Evolutionary conservation across 2,888 invertebrate genomes (phyloP).

Genomic region (Atethmia centrago): DNA sequence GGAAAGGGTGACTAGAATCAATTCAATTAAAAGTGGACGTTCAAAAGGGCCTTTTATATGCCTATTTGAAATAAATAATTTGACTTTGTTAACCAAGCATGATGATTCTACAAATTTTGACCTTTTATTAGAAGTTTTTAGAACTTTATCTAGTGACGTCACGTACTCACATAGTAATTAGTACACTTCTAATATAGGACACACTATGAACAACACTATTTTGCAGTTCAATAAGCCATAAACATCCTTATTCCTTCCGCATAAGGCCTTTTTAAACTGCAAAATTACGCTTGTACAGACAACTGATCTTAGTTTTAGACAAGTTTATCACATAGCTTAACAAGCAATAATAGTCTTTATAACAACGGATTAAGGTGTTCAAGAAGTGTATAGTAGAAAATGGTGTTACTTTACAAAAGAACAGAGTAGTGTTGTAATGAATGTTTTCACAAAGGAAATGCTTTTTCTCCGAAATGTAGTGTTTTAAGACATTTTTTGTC

Average conservation of each 20-base stretch:
- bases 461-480: slow-evolving; percentile 41
- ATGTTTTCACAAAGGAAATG: slow-evolving; percentile 54
- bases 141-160: neutral
- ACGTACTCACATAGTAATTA: slow-evolving; percentile 52
- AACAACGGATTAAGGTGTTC: neutral
- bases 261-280: slow-evolving; percentile 24
- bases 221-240: slow-evolving; percentile 3
- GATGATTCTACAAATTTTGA: neutral
- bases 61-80: too few species aligned
- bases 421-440: slow-evolving; percentile 51
- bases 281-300: slow-evolving; percentile 49
- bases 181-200: slow-evolving; percentile 37
- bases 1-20: too few species aligned
- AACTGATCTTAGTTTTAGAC: slow-evolving; percentile 41
- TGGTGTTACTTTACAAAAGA: slow-evolving; percentile 48
- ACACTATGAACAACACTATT: slow-evolving; percentile 35
- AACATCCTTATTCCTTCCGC: neutral
- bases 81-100: neutral
- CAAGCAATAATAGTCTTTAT: slow-evolving; percentile 33
- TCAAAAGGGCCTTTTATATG: too few species aligned
- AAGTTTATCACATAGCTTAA: slow-evolving; percentile 12
- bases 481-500: slow-evolving; percentile 34
- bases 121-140: neutral
- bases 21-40: too few species aligned
- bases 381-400: neutral